Evolutionary conservation across 2,888 invertebrate species (phyloP).

Genomic region (Chrysolina haemoptera): DNA sequence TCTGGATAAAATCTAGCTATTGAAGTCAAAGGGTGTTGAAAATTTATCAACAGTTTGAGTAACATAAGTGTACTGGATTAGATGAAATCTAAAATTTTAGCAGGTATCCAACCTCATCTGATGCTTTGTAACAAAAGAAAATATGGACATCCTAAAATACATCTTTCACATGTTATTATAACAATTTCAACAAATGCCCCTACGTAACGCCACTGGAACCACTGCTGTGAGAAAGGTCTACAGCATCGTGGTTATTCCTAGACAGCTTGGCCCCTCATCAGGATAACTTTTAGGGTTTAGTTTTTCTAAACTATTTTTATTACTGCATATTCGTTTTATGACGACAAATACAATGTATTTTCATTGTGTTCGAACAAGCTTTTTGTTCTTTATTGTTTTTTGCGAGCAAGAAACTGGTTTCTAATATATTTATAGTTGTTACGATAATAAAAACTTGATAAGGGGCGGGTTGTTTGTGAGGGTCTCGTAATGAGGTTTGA

Average conservation of each 20-base stretch:
- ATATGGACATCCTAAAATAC: no score
- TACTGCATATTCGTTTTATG: constrained; percentile 62
- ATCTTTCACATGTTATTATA: no score
- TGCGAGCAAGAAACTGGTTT: constrained; percentile 52
- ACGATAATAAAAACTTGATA: constrained; percentile 49
- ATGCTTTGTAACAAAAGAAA: no score
- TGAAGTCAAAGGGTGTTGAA: no score
- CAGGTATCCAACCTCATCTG: no score
- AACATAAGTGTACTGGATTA: no score
- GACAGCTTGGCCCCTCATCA: constrained; percentile 67
- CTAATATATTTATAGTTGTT: constrained; percentile 56
- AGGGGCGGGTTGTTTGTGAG: constrained; percentile 52
- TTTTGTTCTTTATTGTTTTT: constrained; percentile 59
- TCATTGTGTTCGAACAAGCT: constrained; percentile 61
- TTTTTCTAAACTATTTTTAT: constrained; percentile 65
- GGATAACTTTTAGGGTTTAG: constrained; percentile 65
- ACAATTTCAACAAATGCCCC: no score
- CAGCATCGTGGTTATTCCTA: constrained; percentile 56
- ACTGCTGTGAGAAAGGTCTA: constrained; percentile 64
- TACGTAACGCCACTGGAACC: constrained; percentile 35
- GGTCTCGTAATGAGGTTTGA: constrained; percentile 37
- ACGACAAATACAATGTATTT: constrained; percentile 58
- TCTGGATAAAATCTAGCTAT: no score
- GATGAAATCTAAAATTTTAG: no score
- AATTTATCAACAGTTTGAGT: no score